Evolutionary conservation across 2,888 invertebrate genomes (phyloP).

Genomic region (Hecatera dysodea): DNA sequence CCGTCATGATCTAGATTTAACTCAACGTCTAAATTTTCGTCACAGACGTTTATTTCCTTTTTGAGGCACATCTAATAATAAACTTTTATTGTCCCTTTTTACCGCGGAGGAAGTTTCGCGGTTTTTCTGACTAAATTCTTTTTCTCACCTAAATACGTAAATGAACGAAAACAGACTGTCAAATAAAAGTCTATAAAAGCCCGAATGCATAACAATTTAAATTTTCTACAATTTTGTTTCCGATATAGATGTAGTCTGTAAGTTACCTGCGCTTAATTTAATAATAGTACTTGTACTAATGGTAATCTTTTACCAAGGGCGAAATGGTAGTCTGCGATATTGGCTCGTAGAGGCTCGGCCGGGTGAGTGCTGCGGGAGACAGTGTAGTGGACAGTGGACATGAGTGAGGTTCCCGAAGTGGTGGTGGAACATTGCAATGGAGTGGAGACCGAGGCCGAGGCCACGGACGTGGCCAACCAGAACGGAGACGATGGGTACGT

Average conservation of each 20-base stretch:
- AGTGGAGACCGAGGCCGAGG: constrained; percentile 76
- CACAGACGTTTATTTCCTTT: neutral
- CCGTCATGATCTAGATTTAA: constrained; percentile 10
- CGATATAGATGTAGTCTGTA: constrained; percentile 76
- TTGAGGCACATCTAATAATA: neutral
- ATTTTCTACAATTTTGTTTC: constrained; percentile 30
- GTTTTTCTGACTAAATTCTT: neutral
- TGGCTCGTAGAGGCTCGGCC: constrained; percentile 78
- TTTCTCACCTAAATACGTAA: neutral
- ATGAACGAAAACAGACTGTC: neutral
- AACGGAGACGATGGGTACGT: constrained; percentile 84
- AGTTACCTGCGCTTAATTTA: constrained; percentile 89
- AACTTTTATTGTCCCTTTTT: neutral
- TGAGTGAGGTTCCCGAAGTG: constrained; percentile 85
- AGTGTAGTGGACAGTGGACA: constrained; percentile 72
- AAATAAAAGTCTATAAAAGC: neutral
- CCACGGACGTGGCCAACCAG: constrained; percentile 72
- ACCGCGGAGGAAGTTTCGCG: neutral
- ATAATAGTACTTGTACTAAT: constrained; percentile 88
- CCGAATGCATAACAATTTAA: constrained; percentile 26
- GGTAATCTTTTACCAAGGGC: constrained; percentile 90
- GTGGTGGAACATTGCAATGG: constrained; percentile 86
- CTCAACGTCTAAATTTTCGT: neutral
- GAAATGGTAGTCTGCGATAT: constrained; percentile 83
- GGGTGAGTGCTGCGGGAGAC: constrained; percentile 72